Conservation (phyloP, 2,888 invertebrate genomes). For the Macrostomum cliftonense region DNA sequence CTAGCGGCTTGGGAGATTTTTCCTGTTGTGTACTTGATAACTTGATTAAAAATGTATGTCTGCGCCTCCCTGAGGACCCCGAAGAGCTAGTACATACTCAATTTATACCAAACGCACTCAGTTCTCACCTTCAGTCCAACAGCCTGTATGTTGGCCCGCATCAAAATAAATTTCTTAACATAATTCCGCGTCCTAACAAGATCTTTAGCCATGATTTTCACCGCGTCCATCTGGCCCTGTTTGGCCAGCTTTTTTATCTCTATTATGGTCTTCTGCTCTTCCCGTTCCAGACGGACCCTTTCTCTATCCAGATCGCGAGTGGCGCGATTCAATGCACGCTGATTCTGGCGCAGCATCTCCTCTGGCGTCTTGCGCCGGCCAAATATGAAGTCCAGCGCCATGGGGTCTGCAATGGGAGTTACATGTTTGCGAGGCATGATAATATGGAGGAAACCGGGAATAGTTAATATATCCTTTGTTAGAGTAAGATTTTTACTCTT, state of each 20-base stretch:
- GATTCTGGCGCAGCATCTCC: constrained; percentile 92
- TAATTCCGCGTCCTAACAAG: constrained; percentile 79
- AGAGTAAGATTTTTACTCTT: no score
- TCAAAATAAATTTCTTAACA: constrained; percentile 91
- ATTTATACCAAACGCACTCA: no score
- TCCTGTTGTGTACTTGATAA: no score
- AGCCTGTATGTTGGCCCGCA: constrained; percentile 88
- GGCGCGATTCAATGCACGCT: constrained; percentile 86
- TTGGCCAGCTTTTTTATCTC: constrained; percentile 98
- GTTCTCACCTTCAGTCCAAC: no score
- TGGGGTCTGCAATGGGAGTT: no score
- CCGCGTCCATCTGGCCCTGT: constrained; percentile 97
- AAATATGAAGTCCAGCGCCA: constrained; percentile 48
- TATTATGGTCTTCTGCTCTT: constrained; percentile 89
- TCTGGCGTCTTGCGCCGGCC: constrained; percentile 88
- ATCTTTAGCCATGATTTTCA: constrained; percentile 98
- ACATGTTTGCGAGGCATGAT: no score
- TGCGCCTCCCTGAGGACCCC: no score
- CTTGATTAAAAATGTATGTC: no score
- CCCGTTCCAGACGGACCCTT: constrained; percentile 75
- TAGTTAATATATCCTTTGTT: no score
- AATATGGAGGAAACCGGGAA: no score
- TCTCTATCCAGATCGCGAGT: constrained; percentile 91
- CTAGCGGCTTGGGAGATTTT: no score
- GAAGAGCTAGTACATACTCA: no score